Base-by-base conservation (phyloP, 2,888 invertebrate genomes). In the Diachrysia chrysitis region DNA sequence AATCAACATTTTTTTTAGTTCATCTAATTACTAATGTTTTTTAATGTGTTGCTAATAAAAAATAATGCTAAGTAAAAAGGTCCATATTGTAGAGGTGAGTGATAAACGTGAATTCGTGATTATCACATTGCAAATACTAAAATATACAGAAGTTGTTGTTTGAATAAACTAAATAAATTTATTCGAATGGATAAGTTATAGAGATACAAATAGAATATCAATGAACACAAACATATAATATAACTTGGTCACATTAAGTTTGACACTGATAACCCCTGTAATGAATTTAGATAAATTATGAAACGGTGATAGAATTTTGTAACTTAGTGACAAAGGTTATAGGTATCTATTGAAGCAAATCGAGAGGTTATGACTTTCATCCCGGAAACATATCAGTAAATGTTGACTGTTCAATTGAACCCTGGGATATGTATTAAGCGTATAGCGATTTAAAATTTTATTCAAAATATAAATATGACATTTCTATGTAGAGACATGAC, bases 1-100 rank as follows among this genome's bases (percentile, higher is more conserved):
- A 72, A 82, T 79, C 71, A 66, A 71, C 69, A 68, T 82, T 74
- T 81, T 82, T 83, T 78, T 78, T 84, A 85, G 84, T 84, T 84
- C 76, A 73, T 71, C 81, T 82, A 83, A 86, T 85, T 84, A 87
- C 73, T 65, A 70, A 67, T 67, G 68, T 73, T 70, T 68, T 75
- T 78, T 78, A 81, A 84, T 81, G 82, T 76, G 78, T 79, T 69
- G 76, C 82, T 68, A 78, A 81, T 81, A 67, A 78, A 75, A 69
- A 78, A 75, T 42, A 42, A 14, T 16, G n/a, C 16, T 2, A 14
- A 42, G 2, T n/a, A 14, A 14, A 37, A 10, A 37, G 12, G 37
- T 14, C 1, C 12, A 0, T 37, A 16, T 37, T 35, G 7, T 37
- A 37, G 16, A 37, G 16, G 37, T 37, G 37, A 35, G 10, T 35